Base-by-base conservation (phyloP, 2,113 vertebrate genomes). In the Bombycilla garrulus region DNA sequence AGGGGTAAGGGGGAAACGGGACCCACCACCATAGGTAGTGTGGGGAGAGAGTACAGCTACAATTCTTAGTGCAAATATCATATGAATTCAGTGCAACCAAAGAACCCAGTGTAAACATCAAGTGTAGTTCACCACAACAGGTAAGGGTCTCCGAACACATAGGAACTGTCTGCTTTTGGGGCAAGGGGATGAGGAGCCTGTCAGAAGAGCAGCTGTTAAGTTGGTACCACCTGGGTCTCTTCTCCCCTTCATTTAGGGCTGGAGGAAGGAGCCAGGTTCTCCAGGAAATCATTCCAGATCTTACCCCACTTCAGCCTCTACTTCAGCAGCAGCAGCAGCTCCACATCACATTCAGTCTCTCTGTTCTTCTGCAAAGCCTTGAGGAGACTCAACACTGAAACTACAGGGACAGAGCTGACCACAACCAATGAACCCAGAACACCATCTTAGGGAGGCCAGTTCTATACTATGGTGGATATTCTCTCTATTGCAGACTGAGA, bases 381-480 rank as follows among this genome's bases (percentile, higher is more conserved):
- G n/a, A 85, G 50, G 42, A 90, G 86, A 70, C 62, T 80, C 58
- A 53, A 0, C 5, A 11, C 26, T 54, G 25, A 36, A 82, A 17
- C 50, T 10, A 23, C 35, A n/a, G 38, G 35, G 80, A 91, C 56
- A 78, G 53, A 80, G 82, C 38, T 81, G 82, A 83, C 21, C 72
- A 86, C 56, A 88, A 58, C 47, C 2, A 0, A 25, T 93, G 92
- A 96, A 95, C 91, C 86, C 31, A 62, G 60, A 90, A 40, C 42
- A 88, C 5, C 22, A 42, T 26, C 44, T 83, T 36, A 88, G 72
- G 45, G 74, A 88, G 51, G 38, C 33, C 24, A 35, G 21, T 38
- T 86, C 36, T 58, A 47, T 78, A 42, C 71, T 86, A 81, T 82
- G 28, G 67, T 40, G 80, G 35, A 26, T 90, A 70, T 83, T 90